Evolutionary conservation across 2,888 invertebrate species (phyloP), one percentile per base, ranked within the genome.

Genomic region (Timema podura): DNA sequence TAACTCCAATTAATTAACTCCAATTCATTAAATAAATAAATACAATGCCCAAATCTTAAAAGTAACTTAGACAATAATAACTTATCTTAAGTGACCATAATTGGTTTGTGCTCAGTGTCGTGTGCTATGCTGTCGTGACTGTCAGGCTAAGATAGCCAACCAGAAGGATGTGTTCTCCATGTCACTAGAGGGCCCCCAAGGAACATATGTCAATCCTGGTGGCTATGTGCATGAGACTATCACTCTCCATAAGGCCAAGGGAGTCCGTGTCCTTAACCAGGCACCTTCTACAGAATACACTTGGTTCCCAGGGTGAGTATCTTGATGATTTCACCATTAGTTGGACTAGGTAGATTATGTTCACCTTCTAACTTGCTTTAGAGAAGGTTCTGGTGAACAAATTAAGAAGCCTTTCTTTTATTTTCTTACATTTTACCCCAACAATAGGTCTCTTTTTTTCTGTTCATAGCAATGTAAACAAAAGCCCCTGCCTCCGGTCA

Each of bases 191-290:
- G 93, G 93, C 0, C 89, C 91, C 0, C 89, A 90, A 79, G 89
- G 89, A 65, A 90, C 92, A 65, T 95, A 91, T 78, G 92, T 92
- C 57, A 94, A 95, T 82, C 88, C 91, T 54, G 85, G 87, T 80
- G 94, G 94, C 16, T 85, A 88, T 77, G 89, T 93, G 67, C 92
- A 92, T 77, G 93, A 94, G 79, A 93, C 91, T 6, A 83, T 94
- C 59, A 94, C 93, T 0, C 84, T 90, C 0, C 83, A 83, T 72
- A 81, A 83, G 68, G 85, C 87, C 0, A 80, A 82, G 30, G 83
- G 86, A 73, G 81, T 85, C 16, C 77, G 80, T 54, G 80, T 88
- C 15, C 75, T 77, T 10, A 75, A 80, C 48, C 81, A 84, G 48
- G 82, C 82, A 0, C 86, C 91, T 1, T 89, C 90, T 1, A 86